Evolutionary conservation across 1,140 invertebrate genomes (phyloP), one percentile per base, ranked within the genome.

Genomic region (Scaptodrosophila lebanonensis): DNA sequence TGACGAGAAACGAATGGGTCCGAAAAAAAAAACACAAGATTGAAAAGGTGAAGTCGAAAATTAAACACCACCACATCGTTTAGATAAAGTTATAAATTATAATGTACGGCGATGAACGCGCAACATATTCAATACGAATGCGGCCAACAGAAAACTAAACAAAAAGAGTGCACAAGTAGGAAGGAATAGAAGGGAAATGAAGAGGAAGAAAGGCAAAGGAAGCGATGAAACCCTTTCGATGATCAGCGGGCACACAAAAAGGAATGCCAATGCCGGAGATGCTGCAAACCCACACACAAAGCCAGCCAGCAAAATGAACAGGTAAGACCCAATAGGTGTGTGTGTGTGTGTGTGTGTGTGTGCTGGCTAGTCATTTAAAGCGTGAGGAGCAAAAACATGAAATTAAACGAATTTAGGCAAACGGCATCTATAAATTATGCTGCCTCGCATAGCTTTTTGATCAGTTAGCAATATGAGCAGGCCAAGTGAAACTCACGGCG

Each of bases 51-150:
- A 82, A 72, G 76, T 83, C 75, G 75, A 82, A 82, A 82, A 82
- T 82, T 82, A 82, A 82, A 82, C 75, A 82, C 75, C 75, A 79
- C 65, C 75, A 83, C 76, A 82, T 82, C 75, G 75, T 82, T 82
- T 82, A 82, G 75, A 82, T 82, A 82, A 82, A 82, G 75, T 82
- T 82, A 82, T 82, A 82, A 82, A 82, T 82, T 82, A 82, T 82
- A 82, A 82, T 75, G 76, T 75, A 70, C 73, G 59, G 29, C 69
- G 73, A 82, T 82, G 69, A 53, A 48, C 40, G 58, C 32, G 13
- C 45, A 50, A 58, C 51, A 48, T 56, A 27, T 49, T 56, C 59
- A 57, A 63, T 62, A 39, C 27, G 66, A 72, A 61, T 60, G 60
- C 27, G 48, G 27, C 40, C 61, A 40, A 52, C 49, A 44, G 45